These are phyloP conservation scores for Leptocoma aspasia DNA, from an alignment of 2,113 vertebrate species.

Conservation along the genomic window DNA sequence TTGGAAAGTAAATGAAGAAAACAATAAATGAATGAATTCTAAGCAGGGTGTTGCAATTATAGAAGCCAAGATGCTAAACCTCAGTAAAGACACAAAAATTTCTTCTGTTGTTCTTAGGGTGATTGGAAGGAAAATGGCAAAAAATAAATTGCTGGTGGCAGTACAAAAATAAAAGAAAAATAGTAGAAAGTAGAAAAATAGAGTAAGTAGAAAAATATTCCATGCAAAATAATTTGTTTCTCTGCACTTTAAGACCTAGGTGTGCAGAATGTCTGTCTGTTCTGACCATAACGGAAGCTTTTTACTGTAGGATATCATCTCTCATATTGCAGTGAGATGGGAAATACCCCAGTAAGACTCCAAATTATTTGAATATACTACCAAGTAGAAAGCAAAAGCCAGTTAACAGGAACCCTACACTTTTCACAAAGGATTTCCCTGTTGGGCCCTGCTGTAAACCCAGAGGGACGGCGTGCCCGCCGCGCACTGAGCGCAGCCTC, in stretches of 20 bases:
- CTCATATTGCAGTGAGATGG: not conserved
- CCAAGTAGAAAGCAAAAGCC: not conserved
- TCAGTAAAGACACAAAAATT: not conserved
- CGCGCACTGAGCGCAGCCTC: not conserved
- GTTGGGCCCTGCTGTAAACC: fast-evolving
- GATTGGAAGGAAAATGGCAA: not conserved
- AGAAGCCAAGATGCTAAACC: not conserved
- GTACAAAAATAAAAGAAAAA: not conserved
- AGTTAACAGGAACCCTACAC: not conserved
- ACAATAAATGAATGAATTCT: not conserved
- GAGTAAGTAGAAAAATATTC: not conserved
- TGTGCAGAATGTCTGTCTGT: not conserved
- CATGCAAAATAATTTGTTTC: not conserved
- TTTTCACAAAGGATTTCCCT: not conserved
- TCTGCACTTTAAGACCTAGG: not conserved
- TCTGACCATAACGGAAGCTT: not conserved
- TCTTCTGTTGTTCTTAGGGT: not conserved
- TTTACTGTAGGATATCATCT: not conserved
- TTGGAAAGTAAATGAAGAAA: not conserved
- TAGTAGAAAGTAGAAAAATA: not conserved
- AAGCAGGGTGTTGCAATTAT: not conserved
- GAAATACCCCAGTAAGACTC: not conserved
- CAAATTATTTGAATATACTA: fast-evolving
- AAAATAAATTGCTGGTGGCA: not conserved
- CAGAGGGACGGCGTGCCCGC: fast-evolving